Conservation (phyloP, 2,113 vertebrate genomes). For the Pitta sordida region DNA sequence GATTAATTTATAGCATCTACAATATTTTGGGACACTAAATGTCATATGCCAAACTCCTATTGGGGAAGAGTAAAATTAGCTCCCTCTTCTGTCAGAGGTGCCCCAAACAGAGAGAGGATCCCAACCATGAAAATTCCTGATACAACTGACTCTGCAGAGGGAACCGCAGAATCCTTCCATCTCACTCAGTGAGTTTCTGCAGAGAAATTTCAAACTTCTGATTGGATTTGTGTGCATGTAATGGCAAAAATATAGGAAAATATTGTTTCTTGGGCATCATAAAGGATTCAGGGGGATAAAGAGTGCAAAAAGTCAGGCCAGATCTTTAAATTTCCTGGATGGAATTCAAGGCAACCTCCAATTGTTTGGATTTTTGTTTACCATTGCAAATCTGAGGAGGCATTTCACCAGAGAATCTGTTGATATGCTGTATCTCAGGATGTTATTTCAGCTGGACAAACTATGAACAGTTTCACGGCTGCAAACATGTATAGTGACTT, state of each 20-base stretch:
- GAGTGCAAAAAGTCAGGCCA: not conserved
- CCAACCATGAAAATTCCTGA: not conserved
- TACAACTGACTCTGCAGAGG: rapidly evolving
- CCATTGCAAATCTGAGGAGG: not conserved
- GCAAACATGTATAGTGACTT: not conserved
- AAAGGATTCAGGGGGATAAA: not conserved
- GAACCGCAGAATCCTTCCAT: not conserved
- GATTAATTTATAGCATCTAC: not conserved
- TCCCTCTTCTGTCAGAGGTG: not conserved
- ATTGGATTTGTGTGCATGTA: not conserved
- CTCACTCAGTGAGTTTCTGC: not conserved
- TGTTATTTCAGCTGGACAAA: constrained; percentile 11
- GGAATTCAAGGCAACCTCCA: not conserved
- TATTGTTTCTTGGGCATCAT: not conserved
- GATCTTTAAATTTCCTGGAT: not conserved
- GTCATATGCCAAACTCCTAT: not conserved
- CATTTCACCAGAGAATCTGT: not conserved
- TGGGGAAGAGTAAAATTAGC: not conserved
- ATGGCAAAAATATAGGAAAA: not conserved
- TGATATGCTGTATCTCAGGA: not conserved
- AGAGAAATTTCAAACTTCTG: not conserved
- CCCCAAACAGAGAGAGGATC: not conserved
- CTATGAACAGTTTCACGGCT: not conserved
- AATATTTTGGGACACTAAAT: not conserved
- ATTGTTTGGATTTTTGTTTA: not conserved